These are phyloP conservation scores for Spondyliosoma cantharus DNA, from an alignment of 2,797 vertebrate species.

Conservation along the genomic window DNA sequence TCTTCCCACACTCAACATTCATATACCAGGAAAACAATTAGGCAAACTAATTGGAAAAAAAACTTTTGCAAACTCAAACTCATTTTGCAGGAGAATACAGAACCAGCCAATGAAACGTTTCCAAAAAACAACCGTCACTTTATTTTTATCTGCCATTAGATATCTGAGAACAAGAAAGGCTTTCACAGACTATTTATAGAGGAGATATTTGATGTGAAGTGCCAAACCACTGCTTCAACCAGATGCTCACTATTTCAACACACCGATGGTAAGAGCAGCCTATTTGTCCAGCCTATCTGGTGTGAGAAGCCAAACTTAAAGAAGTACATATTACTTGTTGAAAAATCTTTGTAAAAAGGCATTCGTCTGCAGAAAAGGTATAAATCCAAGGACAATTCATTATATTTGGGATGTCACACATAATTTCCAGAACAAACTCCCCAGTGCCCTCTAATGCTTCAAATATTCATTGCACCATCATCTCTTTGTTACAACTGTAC, in stretches of 20 bases:
- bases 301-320: background rate
- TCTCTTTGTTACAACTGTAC: background rate
- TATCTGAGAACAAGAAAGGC: background rate
- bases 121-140: background rate
- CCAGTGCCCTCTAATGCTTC: constrained; percentile 35
- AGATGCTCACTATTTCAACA: background rate
- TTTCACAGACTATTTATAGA: background rate
- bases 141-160: background rate
- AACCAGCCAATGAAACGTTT: background rate
- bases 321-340: background rate
- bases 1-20: background rate
- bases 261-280: background rate
- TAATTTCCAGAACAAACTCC: background rate
- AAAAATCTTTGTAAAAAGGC: background rate
- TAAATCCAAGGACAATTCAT: background rate
- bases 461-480: background rate
- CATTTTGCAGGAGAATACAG: background rate
- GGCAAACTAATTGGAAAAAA: background rate
- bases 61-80: background rate
- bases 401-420: background rate
- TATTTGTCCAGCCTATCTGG: background rate
- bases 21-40: background rate
- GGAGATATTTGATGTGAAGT: background rate
- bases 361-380: background rate
- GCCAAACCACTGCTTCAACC: background rate